Evolutionary conservation across 2,797 vertebrate species (phyloP), one percentile per base, ranked within the genome.

Genomic region (Catharus ustulatus): DNA sequence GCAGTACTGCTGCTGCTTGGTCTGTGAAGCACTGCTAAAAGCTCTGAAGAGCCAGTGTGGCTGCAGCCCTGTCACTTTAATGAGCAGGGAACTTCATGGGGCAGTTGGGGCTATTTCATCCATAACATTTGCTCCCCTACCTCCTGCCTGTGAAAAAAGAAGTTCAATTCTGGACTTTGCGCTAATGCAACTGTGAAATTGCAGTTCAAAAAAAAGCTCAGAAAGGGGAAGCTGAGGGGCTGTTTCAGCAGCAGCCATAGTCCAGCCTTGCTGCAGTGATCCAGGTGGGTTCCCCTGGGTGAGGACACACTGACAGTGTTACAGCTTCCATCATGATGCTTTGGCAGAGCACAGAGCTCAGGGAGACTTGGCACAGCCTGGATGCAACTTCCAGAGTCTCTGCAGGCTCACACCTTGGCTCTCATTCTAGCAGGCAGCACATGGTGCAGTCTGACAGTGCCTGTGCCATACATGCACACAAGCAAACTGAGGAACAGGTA

Each of bases 261-360:
- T 26, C 46, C 62, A 77, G 86, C 83, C 55, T 66, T 59, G 69
- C 82, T 86, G 66, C 73, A 86, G 79, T 27, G 76, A 64, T 73
- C 76, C 46, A 22, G 83, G 74, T 57, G 64, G 52, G 55, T 8
- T 71, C 64, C 71, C 48, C 43, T 14, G 59, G 30, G 66, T 0
- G 0, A 64, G 77, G 48, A 71, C 48, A 57, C 0, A 0, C 59
- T 36, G 78, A 40, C 38, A 40, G 54, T 4, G 0, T 32, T 21
- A 30, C 51, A 38, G 49, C 87, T 85, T 27, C 5, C 2, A 40
- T 62, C 24, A 3, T 0, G 5, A 45, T 49, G 32, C 81, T 75
- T 74, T 7, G 22, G 88, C 80, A 66, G 38, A 59, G 59, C 74
- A 38, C 52, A 21, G 46, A 82, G 46, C 23, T 2, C 24, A n/a